Evolutionary conservation across 2,888 invertebrate species (phyloP), one percentile per base, ranked within the genome.

Genomic region (Ephialtes manifestator): DNA sequence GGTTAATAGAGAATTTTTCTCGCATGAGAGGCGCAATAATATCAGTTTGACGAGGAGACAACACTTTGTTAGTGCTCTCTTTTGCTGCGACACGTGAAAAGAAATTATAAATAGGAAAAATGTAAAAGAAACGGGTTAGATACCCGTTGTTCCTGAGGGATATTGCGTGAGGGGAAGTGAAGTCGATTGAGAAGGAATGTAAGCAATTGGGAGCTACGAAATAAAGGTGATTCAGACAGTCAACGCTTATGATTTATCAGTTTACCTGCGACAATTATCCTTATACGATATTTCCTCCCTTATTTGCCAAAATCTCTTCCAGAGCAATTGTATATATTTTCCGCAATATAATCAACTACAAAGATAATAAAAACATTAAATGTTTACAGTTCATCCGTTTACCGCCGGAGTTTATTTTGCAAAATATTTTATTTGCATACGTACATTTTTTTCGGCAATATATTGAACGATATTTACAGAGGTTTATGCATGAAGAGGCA

Each of bases 161-260:
- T 18, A 63, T 18, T n/a, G 31, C 35, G 31, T 35, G n/a, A 65
- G 43, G 10, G 70, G 53, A 39, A 39, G 10, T 28, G 74, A 65
- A 43, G 28, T 20, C 70, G 48, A 65, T 60, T 31, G 48, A 46
- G 43, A 79, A n/a, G 18, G 60, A 87, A 87, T 91, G 92, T 92
- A 92, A 88, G 90, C 89, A 86, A 90, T 43, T 89, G 90, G 88
- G 90, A 89, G 90, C 89, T 89, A 90, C 86, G 88, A 90, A 92
- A 90, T 92, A 91, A 92, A 93, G 89, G 89, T 89, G 92, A 90
- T 90, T 90, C 92, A 91, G 90, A 88, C 88, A 90, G 85, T 75
- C 86, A 65, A 81, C 53, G 77, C 83, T 81, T 89, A 74, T 60
- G 8, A 31, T 71, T 43, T 1, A 43, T 65, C 11, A 60, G 11